phyloP scores from a whole-genome alignment of 2,113 vertebrate species.

The Dasyprocta punctata region DNA sequence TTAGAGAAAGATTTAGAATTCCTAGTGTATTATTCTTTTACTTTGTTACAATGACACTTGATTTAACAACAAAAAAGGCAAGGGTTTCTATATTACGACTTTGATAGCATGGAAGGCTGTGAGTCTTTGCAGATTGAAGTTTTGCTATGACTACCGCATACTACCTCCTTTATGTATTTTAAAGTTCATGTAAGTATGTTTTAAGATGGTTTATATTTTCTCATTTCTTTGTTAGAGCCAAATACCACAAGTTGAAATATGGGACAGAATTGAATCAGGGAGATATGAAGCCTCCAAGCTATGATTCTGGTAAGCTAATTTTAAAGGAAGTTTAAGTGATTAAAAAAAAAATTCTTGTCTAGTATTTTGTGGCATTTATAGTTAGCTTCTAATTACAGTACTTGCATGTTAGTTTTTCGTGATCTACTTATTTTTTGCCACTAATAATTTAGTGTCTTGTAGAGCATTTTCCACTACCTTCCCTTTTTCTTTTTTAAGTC shows the following conservation, averaged over 20 bases:
- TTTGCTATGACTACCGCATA: not conserved
- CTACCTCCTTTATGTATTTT: constrained; percentile 28
- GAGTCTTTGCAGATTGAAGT: not conserved
- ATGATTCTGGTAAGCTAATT: constrained; percentile 95
- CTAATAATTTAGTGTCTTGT: constrained; percentile 25
- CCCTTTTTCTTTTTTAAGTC: constrained; percentile 12
- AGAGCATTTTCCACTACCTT: constrained; percentile 20
- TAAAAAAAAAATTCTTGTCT: constrained; percentile 45
- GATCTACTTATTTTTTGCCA: constrained; percentile 22
- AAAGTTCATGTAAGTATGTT: constrained; percentile 66
- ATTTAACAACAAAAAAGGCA: not conserved
- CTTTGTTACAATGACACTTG: constrained; percentile 8
- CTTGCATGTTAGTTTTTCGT: constrained; percentile 40
- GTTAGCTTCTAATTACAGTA: constrained; percentile 48
- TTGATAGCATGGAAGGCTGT: not conserved
- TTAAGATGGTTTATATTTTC: constrained; percentile 71
- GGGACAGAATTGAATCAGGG: constrained; percentile 99
- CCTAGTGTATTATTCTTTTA: not conserved
- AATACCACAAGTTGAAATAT: constrained; percentile 99
- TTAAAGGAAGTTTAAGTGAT: constrained; percentile 67
- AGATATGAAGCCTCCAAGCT: constrained; percentile 98
- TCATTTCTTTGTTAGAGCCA: constrained; percentile 90
- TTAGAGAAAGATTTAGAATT: constrained; percentile 42
- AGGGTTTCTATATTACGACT: not conserved
- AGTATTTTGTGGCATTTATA: constrained; percentile 54